These are phyloP conservation scores for Thecocarcelia acutangulata DNA, from an alignment of 2,888 invertebrate genomes.

Conservation along the genomic window DNA sequence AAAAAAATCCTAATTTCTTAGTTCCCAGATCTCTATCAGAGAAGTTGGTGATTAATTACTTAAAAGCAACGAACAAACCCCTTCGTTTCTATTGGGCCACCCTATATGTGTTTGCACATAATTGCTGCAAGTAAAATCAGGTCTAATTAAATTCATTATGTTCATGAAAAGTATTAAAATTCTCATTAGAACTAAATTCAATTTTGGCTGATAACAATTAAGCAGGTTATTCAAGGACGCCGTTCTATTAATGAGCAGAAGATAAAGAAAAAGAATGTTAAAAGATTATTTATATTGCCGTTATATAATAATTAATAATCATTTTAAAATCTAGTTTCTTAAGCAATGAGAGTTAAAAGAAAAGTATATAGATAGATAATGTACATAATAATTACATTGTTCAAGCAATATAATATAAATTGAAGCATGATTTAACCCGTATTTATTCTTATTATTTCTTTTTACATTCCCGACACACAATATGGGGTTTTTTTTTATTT, in stretches of 20 bases:
- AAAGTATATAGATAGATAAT: too few relatives aligned
- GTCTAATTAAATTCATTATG: constrained; percentile 19
- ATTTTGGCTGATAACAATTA: constrained; percentile 1
- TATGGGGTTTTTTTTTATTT: too few relatives aligned
- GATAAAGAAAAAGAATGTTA: neutral
- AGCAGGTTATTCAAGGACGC: constrained; percentile 3
- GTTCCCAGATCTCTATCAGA: too few relatives aligned
- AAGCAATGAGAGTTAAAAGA: neutral
- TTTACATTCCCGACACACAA: too few relatives aligned
- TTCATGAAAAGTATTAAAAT: constrained; percentile 5
- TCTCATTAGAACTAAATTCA: constrained; percentile 5
- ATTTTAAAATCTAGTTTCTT: neutral
- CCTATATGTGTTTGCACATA: neutral
- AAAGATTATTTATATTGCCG: constrained; percentile 7
- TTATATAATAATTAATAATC: neutral
- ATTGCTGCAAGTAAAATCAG: neutral
- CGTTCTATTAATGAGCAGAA: neutral
- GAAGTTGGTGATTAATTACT: too few relatives aligned
- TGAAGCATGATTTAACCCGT: too few relatives aligned
- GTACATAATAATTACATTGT: too few relatives aligned
- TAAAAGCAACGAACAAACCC: too few relatives aligned
- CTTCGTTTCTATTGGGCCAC: too few relatives aligned
- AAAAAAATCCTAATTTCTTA: too few relatives aligned
- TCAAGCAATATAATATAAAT: too few relatives aligned
- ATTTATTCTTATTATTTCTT: too few relatives aligned